Evolutionary conservation across 2,113 vertebrate genomes (phyloP).

Genomic region (Catagonus wagneri): DNA sequence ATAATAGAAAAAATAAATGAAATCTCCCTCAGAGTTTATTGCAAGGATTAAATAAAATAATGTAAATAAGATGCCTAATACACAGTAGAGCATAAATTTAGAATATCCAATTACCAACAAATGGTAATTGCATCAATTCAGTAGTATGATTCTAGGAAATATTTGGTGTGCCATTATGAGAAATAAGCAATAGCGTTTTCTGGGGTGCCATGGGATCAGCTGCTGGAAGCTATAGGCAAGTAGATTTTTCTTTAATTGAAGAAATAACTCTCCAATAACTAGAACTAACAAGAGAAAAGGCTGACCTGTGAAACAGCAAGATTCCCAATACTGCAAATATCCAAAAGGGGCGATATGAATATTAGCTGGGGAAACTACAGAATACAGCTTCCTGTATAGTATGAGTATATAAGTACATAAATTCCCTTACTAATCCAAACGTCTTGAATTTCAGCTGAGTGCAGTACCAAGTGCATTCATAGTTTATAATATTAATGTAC

Average conservation of each 20-base stretch:
- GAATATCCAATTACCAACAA: background rate
- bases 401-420: background rate
- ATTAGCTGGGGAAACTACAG: background rate
- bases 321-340: background rate
- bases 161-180: background rate
- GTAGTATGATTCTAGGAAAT: background rate
- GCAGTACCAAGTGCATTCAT: background rate
- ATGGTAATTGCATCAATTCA: background rate
- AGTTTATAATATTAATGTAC: conserved; percentile 67
- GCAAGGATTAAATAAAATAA: background rate
- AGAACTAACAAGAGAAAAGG: background rate
- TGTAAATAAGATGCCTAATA: background rate
- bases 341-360: background rate
- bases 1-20: conserved; percentile 26
- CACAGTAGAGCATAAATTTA: background rate
- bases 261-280: conserved; percentile 2
- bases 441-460: background rate
- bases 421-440: background rate
- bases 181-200: background rate
- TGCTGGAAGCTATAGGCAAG: background rate
- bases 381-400: background rate
- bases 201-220: background rate
- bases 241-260: conserved; percentile 14
- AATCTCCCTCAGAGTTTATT: background rate
- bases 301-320: background rate